phyloP scores from a whole-genome alignment of 53 echinoderm and acorn worm species.

The Henricia sp. region DNA sequence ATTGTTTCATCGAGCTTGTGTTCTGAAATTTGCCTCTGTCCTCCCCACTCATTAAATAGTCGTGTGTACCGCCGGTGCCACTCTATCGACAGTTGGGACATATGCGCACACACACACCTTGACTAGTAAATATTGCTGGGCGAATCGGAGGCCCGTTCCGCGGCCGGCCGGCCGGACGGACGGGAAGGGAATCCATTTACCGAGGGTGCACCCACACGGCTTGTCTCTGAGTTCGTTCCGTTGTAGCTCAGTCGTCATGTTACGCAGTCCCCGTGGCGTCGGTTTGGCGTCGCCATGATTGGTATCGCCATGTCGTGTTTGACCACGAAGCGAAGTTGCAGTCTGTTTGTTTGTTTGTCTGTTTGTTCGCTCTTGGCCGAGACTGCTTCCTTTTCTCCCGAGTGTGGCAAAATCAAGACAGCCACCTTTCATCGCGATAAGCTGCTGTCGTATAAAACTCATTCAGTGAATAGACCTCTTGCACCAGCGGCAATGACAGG shows the following conservation, averaged over 20 bases:
- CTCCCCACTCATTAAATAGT: conserved; percentile 40
- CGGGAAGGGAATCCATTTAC: conserved; percentile 13
- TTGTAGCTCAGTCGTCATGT: not conserved
- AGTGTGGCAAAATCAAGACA: too few species aligned
- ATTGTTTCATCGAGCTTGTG: not conserved
- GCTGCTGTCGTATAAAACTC: too few species aligned
- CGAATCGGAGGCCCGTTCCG: not conserved
- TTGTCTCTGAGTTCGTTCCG: not conserved
- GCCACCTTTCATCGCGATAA: too few species aligned
- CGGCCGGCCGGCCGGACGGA: not conserved
- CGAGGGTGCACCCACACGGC: not conserved
- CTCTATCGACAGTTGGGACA: conserved; percentile 4
- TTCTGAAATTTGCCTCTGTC: conserved; percentile 1
- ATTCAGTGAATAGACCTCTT: too few species aligned
- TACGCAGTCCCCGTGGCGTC: not conserved
- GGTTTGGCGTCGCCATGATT: conserved; percentile 40
- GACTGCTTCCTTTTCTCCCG: too few species aligned
- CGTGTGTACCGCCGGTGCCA: not conserved
- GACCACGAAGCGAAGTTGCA: conserved; percentile 18
- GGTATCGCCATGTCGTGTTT: conserved; percentile 41
- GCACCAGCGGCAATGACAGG: too few species aligned
- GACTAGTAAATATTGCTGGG: conserved; percentile 26
- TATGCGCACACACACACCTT: conserved; percentile 32
- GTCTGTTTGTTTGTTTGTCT: conserved; percentile 31
- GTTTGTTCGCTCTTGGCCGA: conserved; percentile 23